Percentiles rank a stretch among this genome's conserved stretches.
phyloP scores from a whole-genome alignment of 2,888 invertebrate genomes.

The Agrotis puta region DNA sequence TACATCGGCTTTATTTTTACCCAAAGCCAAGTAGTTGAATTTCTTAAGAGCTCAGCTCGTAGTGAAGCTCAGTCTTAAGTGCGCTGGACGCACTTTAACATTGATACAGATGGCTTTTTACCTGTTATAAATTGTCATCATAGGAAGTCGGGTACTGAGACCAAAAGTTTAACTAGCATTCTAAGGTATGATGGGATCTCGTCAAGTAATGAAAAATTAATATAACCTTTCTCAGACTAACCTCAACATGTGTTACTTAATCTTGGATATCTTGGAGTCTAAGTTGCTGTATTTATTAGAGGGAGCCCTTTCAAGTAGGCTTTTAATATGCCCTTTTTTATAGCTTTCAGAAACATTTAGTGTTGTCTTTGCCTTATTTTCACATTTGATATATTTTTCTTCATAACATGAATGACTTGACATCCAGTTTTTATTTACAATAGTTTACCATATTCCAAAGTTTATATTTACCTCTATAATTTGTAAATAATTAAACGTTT shows the following conservation, averaged over 20 bases:
- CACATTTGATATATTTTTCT: not conserved
- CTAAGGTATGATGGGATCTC: too few relatives aligned
- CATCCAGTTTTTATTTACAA: not conserved
- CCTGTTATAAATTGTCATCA: too few relatives aligned
- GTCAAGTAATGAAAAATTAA: too few relatives aligned
- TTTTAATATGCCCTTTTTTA: too few relatives aligned
- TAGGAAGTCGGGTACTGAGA: too few relatives aligned
- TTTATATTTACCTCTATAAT: slow-evolving; percentile 37
- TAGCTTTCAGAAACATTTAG: not conserved
- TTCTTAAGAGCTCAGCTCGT: not conserved
- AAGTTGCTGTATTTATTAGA: too few relatives aligned
- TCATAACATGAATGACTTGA: slow-evolving; percentile 21
- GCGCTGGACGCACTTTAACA: slow-evolving; percentile 1
- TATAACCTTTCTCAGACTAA: too few relatives aligned
- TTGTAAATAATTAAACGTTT: slow-evolving; percentile 47
- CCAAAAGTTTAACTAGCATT: too few relatives aligned
- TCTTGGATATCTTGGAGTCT: too few relatives aligned
- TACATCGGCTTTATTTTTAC: not conserved
- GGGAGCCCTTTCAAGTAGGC: too few relatives aligned
- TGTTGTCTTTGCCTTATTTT: not conserved
- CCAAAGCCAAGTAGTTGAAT: not conserved
- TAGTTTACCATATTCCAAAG: slow-evolving; percentile 39
- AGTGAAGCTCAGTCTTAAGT: not conserved
- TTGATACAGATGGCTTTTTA: too few relatives aligned
- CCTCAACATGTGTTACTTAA: too few relatives aligned